Evolutionary conservation across 2,113 vertebrate species (phyloP).

Genomic region (Sialia sialis): DNA sequence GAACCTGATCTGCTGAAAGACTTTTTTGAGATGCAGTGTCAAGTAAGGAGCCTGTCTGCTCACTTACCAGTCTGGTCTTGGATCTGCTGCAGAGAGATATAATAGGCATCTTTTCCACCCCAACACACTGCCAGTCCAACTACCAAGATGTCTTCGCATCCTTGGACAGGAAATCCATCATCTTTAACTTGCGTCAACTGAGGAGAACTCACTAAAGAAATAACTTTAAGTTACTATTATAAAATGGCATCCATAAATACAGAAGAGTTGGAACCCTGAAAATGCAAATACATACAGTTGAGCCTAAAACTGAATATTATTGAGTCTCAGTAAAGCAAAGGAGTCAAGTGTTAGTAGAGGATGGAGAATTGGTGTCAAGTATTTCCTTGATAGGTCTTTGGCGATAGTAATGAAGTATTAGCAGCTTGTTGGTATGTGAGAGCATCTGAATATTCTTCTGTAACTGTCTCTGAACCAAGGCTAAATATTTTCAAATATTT

Average conservation of each 20-base stretch:
- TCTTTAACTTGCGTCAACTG: constrained; percentile 18
- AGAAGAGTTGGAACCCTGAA: neutral
- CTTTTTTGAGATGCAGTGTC: neutral
- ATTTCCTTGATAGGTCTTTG: neutral
- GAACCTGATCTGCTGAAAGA: neutral
- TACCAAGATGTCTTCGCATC: constrained; percentile 76
- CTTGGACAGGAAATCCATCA: constrained; percentile 82
- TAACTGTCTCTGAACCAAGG: neutral
- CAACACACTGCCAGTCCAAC: constrained; percentile 91
- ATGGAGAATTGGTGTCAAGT: neutral
- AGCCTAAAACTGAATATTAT: neutral
- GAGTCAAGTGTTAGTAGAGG: neutral
- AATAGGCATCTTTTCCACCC: constrained; percentile 94
- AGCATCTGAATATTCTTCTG: neutral
- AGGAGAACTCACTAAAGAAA: constrained; percentile 51
- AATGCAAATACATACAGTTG: neutral
- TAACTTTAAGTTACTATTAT: neutral
- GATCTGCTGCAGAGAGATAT: constrained; percentile 85
- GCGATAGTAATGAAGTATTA: neutral
- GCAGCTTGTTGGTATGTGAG: neutral
- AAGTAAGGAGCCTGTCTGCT: neutral
- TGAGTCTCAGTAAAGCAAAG: neutral
- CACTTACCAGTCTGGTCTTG: constrained; percentile 80
- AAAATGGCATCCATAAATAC: neutral
- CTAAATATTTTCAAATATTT: neutral